These are phyloP conservation scores for Clunio marinus DNA, from an alignment of 2,888 invertebrate species.

Conservation along the genomic window DNA sequence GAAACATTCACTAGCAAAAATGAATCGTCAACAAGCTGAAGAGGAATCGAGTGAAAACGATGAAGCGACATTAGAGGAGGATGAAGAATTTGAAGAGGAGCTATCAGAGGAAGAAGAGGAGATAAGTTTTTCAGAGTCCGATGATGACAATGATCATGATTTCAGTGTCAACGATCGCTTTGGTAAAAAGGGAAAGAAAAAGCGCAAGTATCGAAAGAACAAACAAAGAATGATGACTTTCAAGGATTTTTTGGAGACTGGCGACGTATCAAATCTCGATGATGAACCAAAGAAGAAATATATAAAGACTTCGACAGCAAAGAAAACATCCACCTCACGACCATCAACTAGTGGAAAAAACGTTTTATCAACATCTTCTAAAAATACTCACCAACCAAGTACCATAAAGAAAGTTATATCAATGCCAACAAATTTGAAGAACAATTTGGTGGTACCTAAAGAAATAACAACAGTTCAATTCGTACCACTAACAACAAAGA, in stretches of 20 bases:
- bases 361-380: conserved; percentile 42
- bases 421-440: background rate
- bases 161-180: conserved; percentile 57
- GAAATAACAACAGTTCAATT: background rate
- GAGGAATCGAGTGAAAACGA: conserved; percentile 21
- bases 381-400: conserved; percentile 47
- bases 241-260: conserved; percentile 43
- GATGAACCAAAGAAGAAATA: conserved; percentile 38
- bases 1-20: conserved; percentile 40
- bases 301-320: conserved; percentile 38
- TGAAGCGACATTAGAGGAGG: conserved; percentile 41
- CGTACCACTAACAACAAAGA: background rate
- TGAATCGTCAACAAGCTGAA: conserved; percentile 42
- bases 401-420: conserved; percentile 44
- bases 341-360: conserved; percentile 42
- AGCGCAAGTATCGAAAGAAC: conserved; percentile 25
- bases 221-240: conserved; percentile 25
- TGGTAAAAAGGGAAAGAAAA: conserved; percentile 44
- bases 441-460: background rate
- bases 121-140: conserved; percentile 55
- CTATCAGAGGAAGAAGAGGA: conserved; percentile 54
- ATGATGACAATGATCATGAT: conserved; percentile 60
- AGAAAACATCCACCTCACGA: conserved; percentile 25
- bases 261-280: conserved; percentile 42
- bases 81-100: conserved; percentile 52